Percentiles rank a stretch among this genome's conserved stretches.
Evolutionary conservation across 2,888 invertebrate genomes (phyloP).

Genomic region (Stenurella melanura): DNA sequence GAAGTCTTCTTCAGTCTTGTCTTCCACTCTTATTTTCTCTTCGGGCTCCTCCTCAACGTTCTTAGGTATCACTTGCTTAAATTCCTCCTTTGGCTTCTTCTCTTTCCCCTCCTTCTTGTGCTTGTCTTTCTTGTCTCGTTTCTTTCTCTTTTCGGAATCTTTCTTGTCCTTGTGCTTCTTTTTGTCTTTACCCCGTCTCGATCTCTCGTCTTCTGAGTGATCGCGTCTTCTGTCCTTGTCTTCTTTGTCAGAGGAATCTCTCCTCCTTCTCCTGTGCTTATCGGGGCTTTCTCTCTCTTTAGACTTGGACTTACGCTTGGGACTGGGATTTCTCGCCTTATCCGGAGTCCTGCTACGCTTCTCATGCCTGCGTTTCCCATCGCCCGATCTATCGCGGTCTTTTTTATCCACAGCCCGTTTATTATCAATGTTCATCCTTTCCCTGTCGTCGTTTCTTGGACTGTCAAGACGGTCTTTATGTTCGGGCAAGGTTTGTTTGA

Average conservation of each 20-base stretch:
- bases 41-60: conserved; percentile 67
- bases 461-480: conserved; percentile 44
- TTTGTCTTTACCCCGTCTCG: conserved; percentile 73
- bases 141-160: conserved; percentile 72
- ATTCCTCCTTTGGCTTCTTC: conserved; percentile 66
- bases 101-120: conserved; percentile 69
- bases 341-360: conserved; percentile 60
- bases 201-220: conserved; percentile 69
- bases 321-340: conserved; percentile 64
- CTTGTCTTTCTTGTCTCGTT: conserved; percentile 72
- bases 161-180: conserved; percentile 77
- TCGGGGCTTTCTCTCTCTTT: conserved; percentile 68
- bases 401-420: conserved; percentile 40
- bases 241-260: conserved; percentile 62
- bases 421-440: conserved; percentile 46
- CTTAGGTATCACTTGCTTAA: conserved; percentile 62
- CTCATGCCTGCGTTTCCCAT: conserved; percentile 53
- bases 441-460: conserved; percentile 52
- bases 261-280: conserved; percentile 67
- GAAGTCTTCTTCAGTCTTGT: conserved; percentile 55
- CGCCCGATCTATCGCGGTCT: conserved; percentile 47
- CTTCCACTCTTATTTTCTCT: conserved; percentile 53
- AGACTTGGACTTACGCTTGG: conserved; percentile 71
- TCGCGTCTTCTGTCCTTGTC: conserved; percentile 65
- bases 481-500: conserved; percentile 74